Conservation (phyloP, 2,113 vertebrate species). For the Paedocypris sp. region DNA sequence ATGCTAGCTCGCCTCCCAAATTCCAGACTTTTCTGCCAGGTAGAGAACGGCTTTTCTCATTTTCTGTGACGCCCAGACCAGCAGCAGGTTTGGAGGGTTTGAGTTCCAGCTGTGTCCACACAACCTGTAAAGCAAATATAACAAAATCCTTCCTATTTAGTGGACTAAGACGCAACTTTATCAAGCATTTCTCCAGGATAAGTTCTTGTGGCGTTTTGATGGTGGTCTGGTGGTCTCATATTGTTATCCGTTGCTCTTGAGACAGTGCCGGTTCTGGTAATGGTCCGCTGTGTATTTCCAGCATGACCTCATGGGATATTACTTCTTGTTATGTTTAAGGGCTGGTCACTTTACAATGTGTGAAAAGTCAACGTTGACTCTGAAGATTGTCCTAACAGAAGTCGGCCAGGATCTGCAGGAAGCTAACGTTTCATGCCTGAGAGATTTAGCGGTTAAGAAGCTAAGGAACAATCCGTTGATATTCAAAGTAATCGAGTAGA, state of each 20-base stretch:
- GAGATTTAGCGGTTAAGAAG: too few relatives aligned
- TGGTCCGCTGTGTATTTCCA: constrained; percentile 15
- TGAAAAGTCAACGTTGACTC: not conserved
- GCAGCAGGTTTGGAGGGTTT: not conserved
- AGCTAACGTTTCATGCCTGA: too few relatives aligned
- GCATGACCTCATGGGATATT: constrained; percentile 45
- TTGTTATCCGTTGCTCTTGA: constrained; percentile 7
- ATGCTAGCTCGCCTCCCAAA: constrained; percentile 43
- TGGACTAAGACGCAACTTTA: too few relatives aligned
- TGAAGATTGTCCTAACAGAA: not conserved
- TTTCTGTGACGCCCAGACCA: not conserved
- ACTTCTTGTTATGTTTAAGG: constrained; percentile 36
- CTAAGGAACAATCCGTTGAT: too few relatives aligned
- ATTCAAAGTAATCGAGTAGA: too few relatives aligned
- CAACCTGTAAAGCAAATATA: too few relatives aligned
- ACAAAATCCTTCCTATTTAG: too few relatives aligned
- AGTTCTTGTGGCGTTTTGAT: too few relatives aligned
- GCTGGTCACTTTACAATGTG: not conserved
- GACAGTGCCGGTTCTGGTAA: constrained; percentile 25
- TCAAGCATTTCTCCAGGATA: too few relatives aligned
- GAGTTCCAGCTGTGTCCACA: too few relatives aligned
- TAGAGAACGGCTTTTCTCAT: constrained; percentile 19
- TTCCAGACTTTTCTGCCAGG: constrained; percentile 53
- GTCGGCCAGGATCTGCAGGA: not conserved
- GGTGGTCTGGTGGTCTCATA: too few relatives aligned